phyloP scores from a whole-genome alignment of 2,113 vertebrate species.

The Chaetorhynchus papuensis region DNA sequence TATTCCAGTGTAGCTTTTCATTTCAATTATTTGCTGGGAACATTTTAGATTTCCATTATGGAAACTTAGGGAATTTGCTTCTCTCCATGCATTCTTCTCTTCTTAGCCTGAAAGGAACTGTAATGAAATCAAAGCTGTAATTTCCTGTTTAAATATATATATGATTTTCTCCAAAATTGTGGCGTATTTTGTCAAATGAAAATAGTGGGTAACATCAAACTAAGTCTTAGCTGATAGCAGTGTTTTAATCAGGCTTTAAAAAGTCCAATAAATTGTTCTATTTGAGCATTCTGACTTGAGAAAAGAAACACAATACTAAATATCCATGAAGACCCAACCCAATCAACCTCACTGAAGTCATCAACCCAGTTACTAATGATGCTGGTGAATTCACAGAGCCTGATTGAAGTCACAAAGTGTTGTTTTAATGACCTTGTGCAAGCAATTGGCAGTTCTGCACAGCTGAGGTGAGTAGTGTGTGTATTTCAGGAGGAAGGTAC shows the following conservation, averaged over 20 bases:
- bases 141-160: slow-evolving; percentile 9
- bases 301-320: slow-evolving; percentile 39
- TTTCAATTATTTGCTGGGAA: slow-evolving; percentile 15
- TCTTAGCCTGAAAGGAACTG: neutral
- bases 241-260: slow-evolving; percentile 48
- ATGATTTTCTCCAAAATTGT: slow-evolving; percentile 13
- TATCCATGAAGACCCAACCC: slow-evolving; percentile 37
- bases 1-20: neutral
- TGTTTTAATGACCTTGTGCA: slow-evolving; percentile 44
- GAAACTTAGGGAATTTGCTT: slow-evolving; percentile 6
- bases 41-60: neutral
- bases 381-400: slow-evolving; percentile 32
- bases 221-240: neutral
- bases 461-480: neutral
- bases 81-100: neutral
- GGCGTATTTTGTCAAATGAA: slow-evolving; percentile 33
- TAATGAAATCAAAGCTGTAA: neutral
- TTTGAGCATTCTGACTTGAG: slow-evolving; percentile 50
- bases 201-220: slow-evolving; percentile 25
- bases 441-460: slow-evolving; percentile 4
- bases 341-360: slow-evolving; percentile 50
- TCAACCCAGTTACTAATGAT: slow-evolving; percentile 36
- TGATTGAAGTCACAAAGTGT: slow-evolving; percentile 44
- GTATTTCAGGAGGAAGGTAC: neutral
- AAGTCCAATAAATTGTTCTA: slow-evolving; percentile 40